A percentile compares a stretch with the other conserved stretches of the same genome.
Evolutionary conservation across 2,797 vertebrate species (phyloP).

Genomic region (Lindbergichthys nudifrons): DNA sequence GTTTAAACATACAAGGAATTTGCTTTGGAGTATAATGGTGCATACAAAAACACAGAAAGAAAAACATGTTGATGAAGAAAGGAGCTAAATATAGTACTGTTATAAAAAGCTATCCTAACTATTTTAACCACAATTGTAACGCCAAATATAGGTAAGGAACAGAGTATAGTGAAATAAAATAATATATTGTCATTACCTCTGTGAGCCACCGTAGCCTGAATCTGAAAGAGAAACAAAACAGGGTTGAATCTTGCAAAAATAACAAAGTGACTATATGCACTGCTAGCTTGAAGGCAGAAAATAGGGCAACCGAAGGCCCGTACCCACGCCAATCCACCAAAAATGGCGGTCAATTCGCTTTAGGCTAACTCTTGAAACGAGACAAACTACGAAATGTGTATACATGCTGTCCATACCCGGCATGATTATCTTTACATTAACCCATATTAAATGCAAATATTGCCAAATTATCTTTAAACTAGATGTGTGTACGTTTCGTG

Average conservation of each 20-base stretch:
- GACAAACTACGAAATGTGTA: fast-evolving
- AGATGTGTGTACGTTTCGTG: fast-evolving
- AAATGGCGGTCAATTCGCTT: slow-evolving; percentile 76
- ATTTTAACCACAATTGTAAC: too few relatives aligned
- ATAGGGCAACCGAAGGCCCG: slow-evolving; percentile 29
- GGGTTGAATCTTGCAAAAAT: fast-evolving
- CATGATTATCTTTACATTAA: fast-evolving
- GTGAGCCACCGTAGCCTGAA: slow-evolving; percentile 86
- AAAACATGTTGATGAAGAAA: too few relatives aligned
- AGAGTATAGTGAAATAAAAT: too few relatives aligned
- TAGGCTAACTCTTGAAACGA: slow-evolving; percentile 40
- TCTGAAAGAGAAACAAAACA: slow-evolving; percentile 67
- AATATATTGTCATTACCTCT: slow-evolving; percentile 67
- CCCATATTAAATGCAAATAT: fast-evolving
- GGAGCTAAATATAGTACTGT: too few relatives aligned
- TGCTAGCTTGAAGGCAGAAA: neutral
- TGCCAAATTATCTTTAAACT: fast-evolving
- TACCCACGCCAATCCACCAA: slow-evolving; percentile 60
- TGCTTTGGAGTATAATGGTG: too few relatives aligned
- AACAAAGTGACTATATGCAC: neutral
- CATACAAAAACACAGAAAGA: too few relatives aligned
- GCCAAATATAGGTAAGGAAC: too few relatives aligned
- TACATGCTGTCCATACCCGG: fast-evolving
- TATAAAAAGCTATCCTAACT: too few relatives aligned
- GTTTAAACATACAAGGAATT: too few relatives aligned